Evolutionary conservation across 2,797 vertebrate genomes (phyloP).

Genomic region (Rhincodon typus): DNA sequence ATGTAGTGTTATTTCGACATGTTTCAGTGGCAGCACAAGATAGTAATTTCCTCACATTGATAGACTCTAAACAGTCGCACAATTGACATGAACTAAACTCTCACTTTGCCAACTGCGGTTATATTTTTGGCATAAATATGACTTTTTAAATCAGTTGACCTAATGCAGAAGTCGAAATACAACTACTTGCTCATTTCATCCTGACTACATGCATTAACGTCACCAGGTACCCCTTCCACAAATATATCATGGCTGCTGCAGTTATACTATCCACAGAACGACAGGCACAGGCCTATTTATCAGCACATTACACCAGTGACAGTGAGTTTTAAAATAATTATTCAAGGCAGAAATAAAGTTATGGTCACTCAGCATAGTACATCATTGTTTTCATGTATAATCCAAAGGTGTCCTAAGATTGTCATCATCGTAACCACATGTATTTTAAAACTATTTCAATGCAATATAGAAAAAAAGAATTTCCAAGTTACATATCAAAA

Average conservation of each 20-base stretch:
- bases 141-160: too few species aligned
- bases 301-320: too few species aligned
- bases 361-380: conserved; percentile 53
- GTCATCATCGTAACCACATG: conserved; percentile 60
- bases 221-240: not conserved
- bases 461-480: not conserved
- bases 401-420: conserved; percentile 69
- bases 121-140: too few species aligned
- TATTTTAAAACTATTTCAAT: not conserved
- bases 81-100: too few species aligned
- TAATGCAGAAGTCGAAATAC: not conserved
- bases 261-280: not conserved
- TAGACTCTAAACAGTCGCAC: too few species aligned
- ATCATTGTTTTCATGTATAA: conserved; percentile 53
- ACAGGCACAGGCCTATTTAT: too few species aligned
- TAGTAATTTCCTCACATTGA: too few species aligned
- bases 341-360: not conserved
- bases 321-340: too few species aligned
- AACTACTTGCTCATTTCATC: not conserved
- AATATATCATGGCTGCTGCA: not conserved
- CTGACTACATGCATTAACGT: not conserved
- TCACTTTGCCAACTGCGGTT: too few species aligned
- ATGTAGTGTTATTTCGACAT: too few species aligned
- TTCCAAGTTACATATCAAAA: not conserved
- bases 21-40: too few species aligned